A percentile compares a stretch with the other conserved stretches of the same genome.
Conservation (phyloP, 2,888 invertebrate species). For the Flexamia atlantica region DNA sequence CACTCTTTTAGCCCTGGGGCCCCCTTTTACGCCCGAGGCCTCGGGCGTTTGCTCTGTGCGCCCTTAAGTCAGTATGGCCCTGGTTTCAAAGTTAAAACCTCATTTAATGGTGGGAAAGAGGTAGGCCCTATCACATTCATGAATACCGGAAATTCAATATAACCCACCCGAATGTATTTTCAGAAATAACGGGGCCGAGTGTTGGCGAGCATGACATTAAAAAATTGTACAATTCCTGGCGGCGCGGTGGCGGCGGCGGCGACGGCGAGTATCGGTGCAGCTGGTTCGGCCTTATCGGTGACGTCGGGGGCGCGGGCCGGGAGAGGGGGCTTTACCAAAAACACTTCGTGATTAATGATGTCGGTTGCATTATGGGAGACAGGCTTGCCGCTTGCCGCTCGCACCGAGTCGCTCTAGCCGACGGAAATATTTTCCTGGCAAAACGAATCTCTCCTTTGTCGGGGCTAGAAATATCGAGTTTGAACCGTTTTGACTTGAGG, state of each 20-base stretch:
- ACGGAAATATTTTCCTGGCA: slow-evolving; percentile 5
- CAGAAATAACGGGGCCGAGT: too few relatives aligned
- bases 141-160: too few relatives aligned
- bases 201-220: slow-evolving; percentile 10
- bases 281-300: slow-evolving; percentile 52
- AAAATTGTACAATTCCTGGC: slow-evolving; percentile 6
- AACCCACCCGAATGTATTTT: too few relatives aligned
- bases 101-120: too few relatives aligned
- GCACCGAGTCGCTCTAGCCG: slow-evolving; percentile 1
- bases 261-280: slow-evolving; percentile 44
- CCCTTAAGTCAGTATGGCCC: too few relatives aligned
- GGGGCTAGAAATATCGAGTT: neutral
- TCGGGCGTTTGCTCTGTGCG: too few relatives aligned
- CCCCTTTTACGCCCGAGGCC: too few relatives aligned
- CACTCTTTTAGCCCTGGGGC: too few relatives aligned
- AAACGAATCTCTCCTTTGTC: slow-evolving; percentile 32
- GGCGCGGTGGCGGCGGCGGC: too few relatives aligned
- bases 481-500: neutral
- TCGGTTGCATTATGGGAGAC: slow-evolving; percentile 62
- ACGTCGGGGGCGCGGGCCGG: slow-evolving; percentile 48
- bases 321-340: slow-evolving; percentile 62
- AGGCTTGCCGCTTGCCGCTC: slow-evolving; percentile 30
- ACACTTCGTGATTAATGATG: slow-evolving; percentile 64
- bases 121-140: too few relatives aligned
- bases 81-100: too few relatives aligned